Base-by-base conservation (phyloP, 2,888 invertebrate species). In the Heliconius ethilla region DNA sequence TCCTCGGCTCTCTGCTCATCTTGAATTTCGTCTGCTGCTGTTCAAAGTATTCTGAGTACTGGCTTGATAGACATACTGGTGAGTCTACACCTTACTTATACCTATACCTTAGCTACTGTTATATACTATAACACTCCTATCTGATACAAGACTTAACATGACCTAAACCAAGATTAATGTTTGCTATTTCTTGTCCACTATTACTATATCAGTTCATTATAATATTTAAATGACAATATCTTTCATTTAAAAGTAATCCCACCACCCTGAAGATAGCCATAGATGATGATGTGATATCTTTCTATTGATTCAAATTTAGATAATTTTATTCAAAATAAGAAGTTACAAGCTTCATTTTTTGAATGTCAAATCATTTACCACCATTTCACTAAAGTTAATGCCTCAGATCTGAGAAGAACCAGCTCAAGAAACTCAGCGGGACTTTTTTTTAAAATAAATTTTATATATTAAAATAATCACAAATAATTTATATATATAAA, bases 21-120 rank as follows among this genome's bases (percentile, higher is more conserved):
- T 88, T 98, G 79, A 98, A 98, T 90, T 93, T 98, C 51, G 95
- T 96, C 59, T 96, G 97, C 87, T 97, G 97, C 87, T 98, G 98
- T 88, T 97, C 98, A 1, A 96, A 96, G 83, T 96, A 98, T 88
- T 96, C 96, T 4, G 93, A 95, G 63, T 98, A 98, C 87, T 98
- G 98, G 98, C 95, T 96, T 83, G 97, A 97, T 87, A 95, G 96
- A 83, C 96, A 97, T 86, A 97, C 97, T 88, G 97, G 97, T 96
- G 85, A 90, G 87, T 37, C 9, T 15, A 27, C 6, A 37, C 4
- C n/a, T 15, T n/a, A 59, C 59, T 59, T 10, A n/a, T 59, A 18
- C 51, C 51, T 63, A 40, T 25, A 33, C 2, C 6, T n/a, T 55
- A 51, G 22, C 9, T 55, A 9, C n/a, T 29, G 1, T 69, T 45